Conservation (phyloP, 2,797 vertebrate species). For the Diceros bicornis region DNA sequence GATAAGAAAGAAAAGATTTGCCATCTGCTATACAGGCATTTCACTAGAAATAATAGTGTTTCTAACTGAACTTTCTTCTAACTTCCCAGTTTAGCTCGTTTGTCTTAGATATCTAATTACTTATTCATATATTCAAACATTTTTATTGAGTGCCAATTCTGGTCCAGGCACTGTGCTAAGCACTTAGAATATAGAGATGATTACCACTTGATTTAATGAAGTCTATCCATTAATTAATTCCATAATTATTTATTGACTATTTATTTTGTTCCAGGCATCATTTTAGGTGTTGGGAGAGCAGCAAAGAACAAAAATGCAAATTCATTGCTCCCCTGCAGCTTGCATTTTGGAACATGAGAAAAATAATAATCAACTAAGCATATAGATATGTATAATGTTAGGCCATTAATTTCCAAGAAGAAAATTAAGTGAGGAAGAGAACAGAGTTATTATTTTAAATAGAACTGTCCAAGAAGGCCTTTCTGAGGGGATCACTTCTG, state of each 20-base stretch:
- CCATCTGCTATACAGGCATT: not conserved
- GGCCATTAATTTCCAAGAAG: not conserved
- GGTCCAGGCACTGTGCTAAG: not conserved
- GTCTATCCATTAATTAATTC: constrained; percentile 16
- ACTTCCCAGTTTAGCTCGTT: not conserved
- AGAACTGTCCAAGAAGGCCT: not conserved
- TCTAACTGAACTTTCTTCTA: constrained; percentile 39
- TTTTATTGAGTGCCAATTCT: constrained; percentile 30
- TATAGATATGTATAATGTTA: not conserved
- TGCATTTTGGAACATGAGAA: not conserved
- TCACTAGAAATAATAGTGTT: constrained; percentile 26
- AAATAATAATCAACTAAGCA: constrained; percentile 4
- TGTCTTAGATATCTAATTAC: constrained; percentile 44
- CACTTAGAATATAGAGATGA: not conserved
- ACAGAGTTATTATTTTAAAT: not conserved
- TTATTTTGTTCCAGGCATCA: not conserved
- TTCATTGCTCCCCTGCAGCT: not conserved
- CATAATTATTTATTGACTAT: constrained; percentile 50
- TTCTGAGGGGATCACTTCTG: not conserved
- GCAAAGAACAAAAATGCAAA: not conserved
- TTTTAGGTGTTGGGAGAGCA: not conserved
- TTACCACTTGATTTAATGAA: constrained; percentile 44
- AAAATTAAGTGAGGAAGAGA: not conserved
- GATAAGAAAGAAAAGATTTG: not conserved
- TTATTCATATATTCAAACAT: constrained; percentile 59